Evolutionary conservation across 2,113 vertebrate genomes (phyloP).

Genomic region (Cephalopterus ornatus): DNA sequence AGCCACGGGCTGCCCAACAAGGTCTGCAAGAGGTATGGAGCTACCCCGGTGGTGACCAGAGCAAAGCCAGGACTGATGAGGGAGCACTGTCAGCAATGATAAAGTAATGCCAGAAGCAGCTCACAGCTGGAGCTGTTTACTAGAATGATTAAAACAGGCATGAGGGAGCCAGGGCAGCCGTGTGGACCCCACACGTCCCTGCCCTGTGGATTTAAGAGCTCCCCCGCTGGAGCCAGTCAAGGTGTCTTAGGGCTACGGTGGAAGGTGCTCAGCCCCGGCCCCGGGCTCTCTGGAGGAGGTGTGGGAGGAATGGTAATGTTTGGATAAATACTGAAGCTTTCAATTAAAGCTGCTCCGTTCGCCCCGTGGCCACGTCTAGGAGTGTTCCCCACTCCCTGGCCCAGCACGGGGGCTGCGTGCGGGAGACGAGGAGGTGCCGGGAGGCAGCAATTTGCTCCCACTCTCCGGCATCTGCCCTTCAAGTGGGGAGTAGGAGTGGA

Average conservation of each 20-base stretch:
- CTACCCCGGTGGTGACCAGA: rapidly evolving
- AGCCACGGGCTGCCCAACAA: slow-evolving; percentile 76
- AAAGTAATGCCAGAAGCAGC: not conserved
- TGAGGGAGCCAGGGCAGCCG: not conserved
- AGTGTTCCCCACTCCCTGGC: not conserved
- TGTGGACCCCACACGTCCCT: not conserved
- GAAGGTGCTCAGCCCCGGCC: not conserved
- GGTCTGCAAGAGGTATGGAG: slow-evolving; percentile 83
- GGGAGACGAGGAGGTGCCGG: not conserved
- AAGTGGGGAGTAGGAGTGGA: slow-evolving; percentile 9
- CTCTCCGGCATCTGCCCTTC: not conserved
- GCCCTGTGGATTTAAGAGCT: not conserved
- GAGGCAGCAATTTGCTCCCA: slow-evolving; percentile 44
- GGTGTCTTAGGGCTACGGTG: not conserved
- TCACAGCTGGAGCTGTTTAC: not conserved
- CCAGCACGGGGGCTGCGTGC: not conserved
- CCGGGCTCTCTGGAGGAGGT: not conserved
- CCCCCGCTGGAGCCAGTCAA: not conserved
- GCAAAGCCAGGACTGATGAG: rapidly evolving
- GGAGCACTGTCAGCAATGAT: not conserved
- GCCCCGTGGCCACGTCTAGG: not conserved
- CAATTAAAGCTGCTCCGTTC: not conserved
- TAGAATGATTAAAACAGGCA: not conserved
- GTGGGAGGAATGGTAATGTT: slow-evolving; percentile 23
- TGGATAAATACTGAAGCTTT: slow-evolving; percentile 18